A percentile compares a stretch with the other conserved stretches of the same genome.
phyloP scores from a whole-genome alignment of 2,113 vertebrate genomes.

The Mesoclemmys tuberculata region DNA sequence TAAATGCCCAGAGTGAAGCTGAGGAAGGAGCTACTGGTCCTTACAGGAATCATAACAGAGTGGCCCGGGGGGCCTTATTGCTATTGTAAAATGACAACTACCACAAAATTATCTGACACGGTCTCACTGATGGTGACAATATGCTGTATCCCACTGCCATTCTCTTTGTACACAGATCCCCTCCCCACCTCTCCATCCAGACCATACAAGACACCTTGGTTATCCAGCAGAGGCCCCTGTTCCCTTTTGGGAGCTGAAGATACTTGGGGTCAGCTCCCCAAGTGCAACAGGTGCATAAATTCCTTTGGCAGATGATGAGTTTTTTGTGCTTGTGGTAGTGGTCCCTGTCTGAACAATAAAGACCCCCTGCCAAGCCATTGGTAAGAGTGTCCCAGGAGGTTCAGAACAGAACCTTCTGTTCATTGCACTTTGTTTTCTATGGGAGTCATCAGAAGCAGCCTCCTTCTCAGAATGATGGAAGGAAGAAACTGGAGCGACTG shows the following conservation, averaged over 20 bases:
- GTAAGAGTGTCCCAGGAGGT: background rate
- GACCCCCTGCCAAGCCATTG: background rate
- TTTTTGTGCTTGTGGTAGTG: background rate
- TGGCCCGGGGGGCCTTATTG: background rate
- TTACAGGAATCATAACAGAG: background rate
- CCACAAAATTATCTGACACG: background rate
- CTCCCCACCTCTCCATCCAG: background rate
- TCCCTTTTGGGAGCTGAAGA: background rate
- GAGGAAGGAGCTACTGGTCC: background rate
- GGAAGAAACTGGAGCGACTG: background rate
- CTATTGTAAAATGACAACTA: background rate
- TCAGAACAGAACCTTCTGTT: background rate
- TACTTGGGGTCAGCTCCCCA: background rate
- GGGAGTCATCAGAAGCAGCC: background rate
- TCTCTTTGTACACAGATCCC: background rate
- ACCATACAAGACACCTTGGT: background rate
- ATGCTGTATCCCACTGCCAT: background rate
- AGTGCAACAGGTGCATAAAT: background rate
- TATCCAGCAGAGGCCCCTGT: background rate
- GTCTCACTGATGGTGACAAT: background rate
- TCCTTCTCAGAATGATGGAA: background rate
- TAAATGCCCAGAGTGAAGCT: background rate
- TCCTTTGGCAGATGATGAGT: background rate
- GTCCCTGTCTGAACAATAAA: background rate
- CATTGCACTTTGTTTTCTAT: background rate